Conservation (phyloP, 2,797 vertebrate species). For the Acanthopagrus latus region DNA sequence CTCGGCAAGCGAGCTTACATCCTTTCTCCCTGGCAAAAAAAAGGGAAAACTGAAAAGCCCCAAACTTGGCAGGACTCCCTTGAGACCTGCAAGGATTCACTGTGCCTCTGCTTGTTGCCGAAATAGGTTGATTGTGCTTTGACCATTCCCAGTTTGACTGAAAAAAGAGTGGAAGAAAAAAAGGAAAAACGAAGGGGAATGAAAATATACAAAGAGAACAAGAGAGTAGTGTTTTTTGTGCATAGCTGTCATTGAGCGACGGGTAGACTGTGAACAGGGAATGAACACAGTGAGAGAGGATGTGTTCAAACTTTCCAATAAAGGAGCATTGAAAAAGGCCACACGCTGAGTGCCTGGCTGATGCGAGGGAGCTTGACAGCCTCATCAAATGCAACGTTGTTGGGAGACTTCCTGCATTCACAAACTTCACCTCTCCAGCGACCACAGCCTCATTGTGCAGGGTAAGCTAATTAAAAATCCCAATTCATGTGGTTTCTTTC, state of each 20-base stretch:
- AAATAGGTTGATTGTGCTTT: conserved; percentile 78
- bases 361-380: conserved; percentile 72
- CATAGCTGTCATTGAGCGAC: conserved; percentile 60
- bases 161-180: conserved; percentile 35
- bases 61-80: conserved; percentile 74
- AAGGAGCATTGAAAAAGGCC: conserved; percentile 68
- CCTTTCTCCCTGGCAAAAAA: conserved; percentile 60
- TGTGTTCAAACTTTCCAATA: conserved; percentile 80
- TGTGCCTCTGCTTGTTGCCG: conserved; percentile 64
- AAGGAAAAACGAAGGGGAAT: conserved; percentile 34
- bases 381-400: conserved; percentile 68
- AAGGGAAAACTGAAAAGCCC: conserved; percentile 63
- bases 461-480: conserved; percentile 62
- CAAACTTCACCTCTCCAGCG: conserved; percentile 64
- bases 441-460: conserved; percentile 54
- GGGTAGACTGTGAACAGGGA: conserved; percentile 64
- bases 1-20: conserved; percentile 66
- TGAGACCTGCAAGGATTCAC: conserved; percentile 70
- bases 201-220: conserved; percentile 70
- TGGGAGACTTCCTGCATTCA: conserved; percentile 70
- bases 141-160: conserved; percentile 68
- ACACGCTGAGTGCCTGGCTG: conserved; percentile 79
- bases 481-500: conserved; percentile 49
- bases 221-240: conserved; percentile 76
- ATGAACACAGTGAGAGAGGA: conserved; percentile 63